Evolutionary conservation across 2,888 invertebrate species (phyloP).

Genomic region (Lomographa bimaculata): DNA sequence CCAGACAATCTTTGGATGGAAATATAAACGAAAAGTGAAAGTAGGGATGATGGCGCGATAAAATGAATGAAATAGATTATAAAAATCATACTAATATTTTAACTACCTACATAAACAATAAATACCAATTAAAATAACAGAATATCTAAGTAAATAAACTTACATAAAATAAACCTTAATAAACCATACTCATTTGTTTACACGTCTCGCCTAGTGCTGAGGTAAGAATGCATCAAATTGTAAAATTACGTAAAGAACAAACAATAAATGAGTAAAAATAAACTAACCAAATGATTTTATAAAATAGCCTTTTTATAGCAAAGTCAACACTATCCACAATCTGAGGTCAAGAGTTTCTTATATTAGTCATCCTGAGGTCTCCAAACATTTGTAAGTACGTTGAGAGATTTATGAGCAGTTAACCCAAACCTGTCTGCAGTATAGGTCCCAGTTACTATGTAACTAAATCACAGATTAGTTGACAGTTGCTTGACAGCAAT

Average conservation of each 20-base stretch:
- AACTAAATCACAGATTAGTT: constrained; percentile 11
- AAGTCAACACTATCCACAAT: constrained; percentile 16
- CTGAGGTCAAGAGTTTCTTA: constrained; percentile 27
- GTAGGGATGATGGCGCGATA: too few relatives aligned
- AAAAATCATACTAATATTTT: too few relatives aligned
- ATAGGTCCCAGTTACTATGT: constrained; percentile 10
- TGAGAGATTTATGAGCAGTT: constrained; percentile 39
- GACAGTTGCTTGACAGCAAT: constrained; percentile 40
- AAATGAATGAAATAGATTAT: too few relatives aligned
- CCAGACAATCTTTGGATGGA: too few relatives aligned
- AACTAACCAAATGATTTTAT: constrained; percentile 15
- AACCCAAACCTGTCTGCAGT: constrained; percentile 54
- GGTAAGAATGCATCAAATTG: constrained; percentile 2
- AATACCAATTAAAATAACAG: too few relatives aligned
- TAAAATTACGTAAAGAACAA: constrained; percentile 10
- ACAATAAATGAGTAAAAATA: constrained; percentile 3
- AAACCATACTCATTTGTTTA: too few relatives aligned
- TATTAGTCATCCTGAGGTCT: constrained; percentile 25
- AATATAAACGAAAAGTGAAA: too few relatives aligned
- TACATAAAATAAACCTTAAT: too few relatives aligned
- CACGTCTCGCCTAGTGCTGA: background rate
- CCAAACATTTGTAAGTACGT: constrained; percentile 20
- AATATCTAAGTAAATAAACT: too few relatives aligned
- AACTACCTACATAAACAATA: too few relatives aligned
- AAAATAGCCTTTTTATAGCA: constrained; percentile 23